Conservation (phyloP, 2,888 invertebrate species). For the Lepidonotus clava region DNA sequence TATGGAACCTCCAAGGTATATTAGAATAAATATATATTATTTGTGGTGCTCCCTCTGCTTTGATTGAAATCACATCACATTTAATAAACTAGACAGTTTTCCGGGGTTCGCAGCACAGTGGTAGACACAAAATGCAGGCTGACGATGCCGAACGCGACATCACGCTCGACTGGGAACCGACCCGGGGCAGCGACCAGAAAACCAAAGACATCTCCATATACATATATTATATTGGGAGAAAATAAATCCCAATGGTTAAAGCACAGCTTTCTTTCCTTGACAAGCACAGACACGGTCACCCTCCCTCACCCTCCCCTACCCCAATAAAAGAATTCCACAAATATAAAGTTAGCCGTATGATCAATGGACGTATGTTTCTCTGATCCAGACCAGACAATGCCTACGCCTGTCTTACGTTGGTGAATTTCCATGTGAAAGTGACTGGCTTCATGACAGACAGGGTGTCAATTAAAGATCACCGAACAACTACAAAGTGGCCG, state of each 20-base stretch:
- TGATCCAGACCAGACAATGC: too few species aligned
- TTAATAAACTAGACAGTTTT: neutral
- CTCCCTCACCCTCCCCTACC: too few species aligned
- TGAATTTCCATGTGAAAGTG: too few species aligned
- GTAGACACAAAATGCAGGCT: neutral
- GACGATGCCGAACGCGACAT: neutral
- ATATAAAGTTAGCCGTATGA: too few species aligned
- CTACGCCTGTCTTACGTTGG: too few species aligned
- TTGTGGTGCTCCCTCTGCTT: neutral
- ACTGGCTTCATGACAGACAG: too few species aligned
- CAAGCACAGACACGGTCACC: neutral
- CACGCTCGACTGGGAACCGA: neutral
- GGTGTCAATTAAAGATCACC: too few species aligned
- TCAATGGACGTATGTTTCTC: too few species aligned
- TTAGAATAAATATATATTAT: conserved; percentile 31
- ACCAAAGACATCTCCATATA: neutral
- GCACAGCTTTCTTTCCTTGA: conserved; percentile 16
- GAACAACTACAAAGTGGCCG: too few species aligned
- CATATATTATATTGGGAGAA: neutral
- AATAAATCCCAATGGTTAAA: conserved; percentile 1
- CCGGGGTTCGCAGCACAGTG: neutral
- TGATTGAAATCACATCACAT: conserved; percentile 22
- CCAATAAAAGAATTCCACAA: too few species aligned
- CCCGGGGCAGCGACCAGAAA: neutral
- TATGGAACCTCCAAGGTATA: conserved; percentile 8